Evolutionary conservation across 1,140 invertebrate genomes (phyloP), one percentile per base, ranked within the genome.

Genomic region (Holotrichia oblita): DNA sequence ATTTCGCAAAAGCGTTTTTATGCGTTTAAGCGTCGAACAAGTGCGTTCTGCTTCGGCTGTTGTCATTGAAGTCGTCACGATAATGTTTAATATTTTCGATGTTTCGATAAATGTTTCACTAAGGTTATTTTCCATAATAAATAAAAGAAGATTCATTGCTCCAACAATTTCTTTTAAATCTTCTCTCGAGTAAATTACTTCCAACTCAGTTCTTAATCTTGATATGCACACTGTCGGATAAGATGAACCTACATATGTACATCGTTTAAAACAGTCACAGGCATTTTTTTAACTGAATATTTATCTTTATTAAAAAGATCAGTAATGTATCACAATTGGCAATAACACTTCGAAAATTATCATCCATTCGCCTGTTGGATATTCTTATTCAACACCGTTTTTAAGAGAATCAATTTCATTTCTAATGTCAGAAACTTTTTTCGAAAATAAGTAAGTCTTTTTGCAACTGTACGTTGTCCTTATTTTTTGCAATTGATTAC

Each of bases 1-100:
- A 59, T 80, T 83, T n/a, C 82, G 59, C 34, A 86, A 78, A 78
- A 85, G 85, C 22, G 80, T 85, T 83, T 85, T 86, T 48, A 85
- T 84, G 27, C 81, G 24, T 74, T 86, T 85, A 64, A 86, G 77
- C 73, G 85, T 86, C 9, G 80, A 81, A 81, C 86, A 86, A 79
- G 79, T 82, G 73, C 82, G 77, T 81, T 86, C 84, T 22, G 34
- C 75, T 48, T 80, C 80, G 12, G 83, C 78, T 41, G 84, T 83
- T 40, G 84, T 79, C 75, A 86, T 81, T 59, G 83, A 78, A 34
- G 76, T 79, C 12, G 81, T 81, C 8, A 82, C 41, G 41, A 84
- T 27, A 61, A 83, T 79, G 80, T 79, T 64, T 59, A 82, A 77
- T 34, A 83, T 59, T 78, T 79, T 80, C 40, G 73, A 14, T 1